Conservation (phyloP, 2,113 vertebrate species). For the Mandrillus leucophaeus region DNA sequence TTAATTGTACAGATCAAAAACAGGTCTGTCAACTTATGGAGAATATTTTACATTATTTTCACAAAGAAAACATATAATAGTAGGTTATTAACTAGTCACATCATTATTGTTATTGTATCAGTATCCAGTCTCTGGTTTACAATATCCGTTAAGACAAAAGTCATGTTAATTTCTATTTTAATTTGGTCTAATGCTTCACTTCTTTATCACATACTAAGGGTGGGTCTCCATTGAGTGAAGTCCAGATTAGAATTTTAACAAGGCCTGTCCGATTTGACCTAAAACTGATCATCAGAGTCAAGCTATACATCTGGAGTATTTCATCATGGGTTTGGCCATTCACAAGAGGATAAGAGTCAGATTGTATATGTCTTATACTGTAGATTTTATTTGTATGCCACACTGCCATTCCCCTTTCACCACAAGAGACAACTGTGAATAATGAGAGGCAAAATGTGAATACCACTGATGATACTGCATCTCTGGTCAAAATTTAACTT, state of each 20-base stretch:
- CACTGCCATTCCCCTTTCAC: neutral
- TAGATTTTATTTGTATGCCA: neutral
- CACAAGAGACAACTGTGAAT: neutral
- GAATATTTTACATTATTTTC: neutral
- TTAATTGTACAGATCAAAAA: neutral
- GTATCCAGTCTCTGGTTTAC: neutral
- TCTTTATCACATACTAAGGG: neutral
- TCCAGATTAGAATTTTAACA: conserved; percentile 12
- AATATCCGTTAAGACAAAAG: neutral
- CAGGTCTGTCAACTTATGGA: neutral
- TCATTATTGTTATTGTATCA: neutral
- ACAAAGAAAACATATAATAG: neutral
- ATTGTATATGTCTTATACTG: neutral
- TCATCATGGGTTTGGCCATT: neutral
- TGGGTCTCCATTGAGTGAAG: neutral
- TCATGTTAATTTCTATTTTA: neutral
- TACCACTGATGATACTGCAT: neutral
- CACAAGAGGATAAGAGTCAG: neutral
- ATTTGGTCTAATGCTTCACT: neutral
- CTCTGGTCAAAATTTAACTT: neutral
- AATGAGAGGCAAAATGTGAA: neutral
- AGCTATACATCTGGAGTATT: neutral
- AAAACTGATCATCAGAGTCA: neutral
- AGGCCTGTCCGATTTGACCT: neutral
- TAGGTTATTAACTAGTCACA: neutral